Percentiles rank a stretch among this genome's conserved stretches.
Evolutionary conservation across 2,113 vertebrate genomes (phyloP).

Genomic region (Ciconia stormi): DNA sequence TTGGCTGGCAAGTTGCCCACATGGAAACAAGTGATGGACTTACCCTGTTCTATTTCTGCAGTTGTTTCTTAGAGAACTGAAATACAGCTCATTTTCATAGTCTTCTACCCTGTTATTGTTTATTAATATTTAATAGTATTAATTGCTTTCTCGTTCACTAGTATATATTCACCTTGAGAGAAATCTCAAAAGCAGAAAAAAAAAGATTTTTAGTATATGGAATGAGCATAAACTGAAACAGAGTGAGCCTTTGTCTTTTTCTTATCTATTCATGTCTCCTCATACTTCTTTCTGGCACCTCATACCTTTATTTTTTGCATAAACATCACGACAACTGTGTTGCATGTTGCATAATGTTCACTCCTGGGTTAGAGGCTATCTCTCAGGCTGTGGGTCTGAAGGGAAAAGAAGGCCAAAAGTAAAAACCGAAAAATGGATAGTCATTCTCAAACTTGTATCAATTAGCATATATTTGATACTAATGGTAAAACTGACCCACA

Average conservation of each 20-base stretch:
- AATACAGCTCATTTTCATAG: not conserved
- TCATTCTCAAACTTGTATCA: not conserved
- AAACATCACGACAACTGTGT: fast-evolving
- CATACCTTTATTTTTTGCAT: not conserved
- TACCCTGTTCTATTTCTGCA: not conserved
- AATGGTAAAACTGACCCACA: not conserved
- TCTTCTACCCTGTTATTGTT: not conserved
- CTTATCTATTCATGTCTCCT: not conserved
- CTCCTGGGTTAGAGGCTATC: not conserved
- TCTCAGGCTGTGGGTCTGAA: not conserved
- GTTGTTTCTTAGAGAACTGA: not conserved
- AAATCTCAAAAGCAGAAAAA: not conserved
- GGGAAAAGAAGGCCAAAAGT: not conserved
- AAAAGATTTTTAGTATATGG: not conserved
- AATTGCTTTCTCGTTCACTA: slow-evolving; percentile 28
- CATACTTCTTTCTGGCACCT: not conserved
- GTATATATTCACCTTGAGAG: not conserved
- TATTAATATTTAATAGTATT: slow-evolving; percentile 13
- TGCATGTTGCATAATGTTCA: not conserved
- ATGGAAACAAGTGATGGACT: not conserved
- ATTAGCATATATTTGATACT: not conserved
- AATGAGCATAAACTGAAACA: not conserved
- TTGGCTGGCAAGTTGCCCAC: not conserved
- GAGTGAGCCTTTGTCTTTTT: not conserved
- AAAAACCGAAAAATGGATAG: not conserved